Base-by-base conservation (phyloP, 1,140 invertebrate genomes). In the Drosophila lowei region DNA sequence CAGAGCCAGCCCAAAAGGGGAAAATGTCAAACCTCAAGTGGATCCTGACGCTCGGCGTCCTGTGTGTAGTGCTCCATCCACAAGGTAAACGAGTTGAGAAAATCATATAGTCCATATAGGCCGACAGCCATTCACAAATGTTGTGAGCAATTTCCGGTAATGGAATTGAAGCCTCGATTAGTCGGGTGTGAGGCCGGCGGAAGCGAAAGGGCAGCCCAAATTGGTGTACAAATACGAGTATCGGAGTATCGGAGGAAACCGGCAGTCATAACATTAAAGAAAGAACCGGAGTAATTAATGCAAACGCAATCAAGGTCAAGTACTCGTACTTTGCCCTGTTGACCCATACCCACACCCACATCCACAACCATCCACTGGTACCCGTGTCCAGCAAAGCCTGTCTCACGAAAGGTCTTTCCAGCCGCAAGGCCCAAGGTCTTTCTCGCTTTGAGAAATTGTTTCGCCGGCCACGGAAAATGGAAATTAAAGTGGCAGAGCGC, bases 241-340 rank as follows among this genome's bases (percentile, higher is more conserved):
- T 25, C 23, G 23, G 4, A 23, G 18, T 73, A 80, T 55, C 77
- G 65, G 50, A 47, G 46, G 46, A 56, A 43, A 44, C 42, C 46
- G 68, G 21, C 83, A 81, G 80, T 85, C 80, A 85, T 74, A 85
- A 81, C 72, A 86, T 86, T 77, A 86, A 86, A 88, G 71, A 76
- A 62, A 4, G 4, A 41, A 64, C 44, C 55, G 49, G 64, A 88
- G 74, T 86, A 88, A 86, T 86, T 88, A 86, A 83, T 86, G 78
- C 83, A 76, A 86, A 83, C 83, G 64, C 78, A 83, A 86, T 88
- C 81, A 86, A 86, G 81, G 81, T 86, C 81, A 86, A 88, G 83
- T 86, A 76, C 83, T 81, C 74, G 78, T 86, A 76, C 83, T 81
- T 78, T 88, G 81, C 70, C 83, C 81, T 75, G 80, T 86, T 85